These are phyloP conservation scores for Drosophila colorata DNA, from an alignment of 2,888 invertebrate species.

Conservation along the genomic window DNA sequence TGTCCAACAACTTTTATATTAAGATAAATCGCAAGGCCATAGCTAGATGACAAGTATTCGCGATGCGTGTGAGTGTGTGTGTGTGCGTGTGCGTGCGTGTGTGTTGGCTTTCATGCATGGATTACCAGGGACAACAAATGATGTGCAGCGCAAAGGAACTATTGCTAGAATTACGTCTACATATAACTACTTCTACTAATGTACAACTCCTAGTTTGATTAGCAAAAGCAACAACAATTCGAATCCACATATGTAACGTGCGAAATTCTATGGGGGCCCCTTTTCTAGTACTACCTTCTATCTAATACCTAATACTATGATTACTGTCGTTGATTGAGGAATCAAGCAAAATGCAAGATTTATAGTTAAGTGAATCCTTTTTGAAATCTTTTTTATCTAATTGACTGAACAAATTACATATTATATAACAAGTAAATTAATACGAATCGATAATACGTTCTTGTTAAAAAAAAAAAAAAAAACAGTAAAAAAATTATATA, in stretches of 20 bases:
- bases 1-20: constrained; percentile 44
- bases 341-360: constrained; percentile 45
- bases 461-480: constrained; percentile 53
- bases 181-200: constrained; percentile 37
- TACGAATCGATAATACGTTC: constrained; percentile 73
- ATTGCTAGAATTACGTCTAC: constrained; percentile 36
- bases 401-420: constrained; percentile 79
- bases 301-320: constrained; percentile 42
- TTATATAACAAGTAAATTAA: constrained; percentile 65
- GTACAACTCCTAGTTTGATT: constrained; percentile 43
- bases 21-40: constrained; percentile 41
- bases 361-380: constrained; percentile 75
- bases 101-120: constrained; percentile 9
- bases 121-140: constrained; percentile 16
- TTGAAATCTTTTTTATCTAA: constrained; percentile 79
- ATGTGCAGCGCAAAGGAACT: constrained; percentile 49
- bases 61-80: constrained; percentile 14
- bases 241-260: constrained; percentile 73
- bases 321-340: constrained; percentile 54
- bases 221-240: constrained; percentile 58
- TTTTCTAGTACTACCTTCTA: constrained; percentile 43
- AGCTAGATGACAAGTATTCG: constrained; percentile 35
- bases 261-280: constrained; percentile 73
- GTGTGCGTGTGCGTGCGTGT: constrained; percentile 6
- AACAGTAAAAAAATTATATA: constrained; percentile 6